Percentiles rank a stretch among this genome's conserved stretches.
Evolutionary conservation across 2,797 vertebrate genomes (phyloP).

Genomic region (Cossypha caffra): DNA sequence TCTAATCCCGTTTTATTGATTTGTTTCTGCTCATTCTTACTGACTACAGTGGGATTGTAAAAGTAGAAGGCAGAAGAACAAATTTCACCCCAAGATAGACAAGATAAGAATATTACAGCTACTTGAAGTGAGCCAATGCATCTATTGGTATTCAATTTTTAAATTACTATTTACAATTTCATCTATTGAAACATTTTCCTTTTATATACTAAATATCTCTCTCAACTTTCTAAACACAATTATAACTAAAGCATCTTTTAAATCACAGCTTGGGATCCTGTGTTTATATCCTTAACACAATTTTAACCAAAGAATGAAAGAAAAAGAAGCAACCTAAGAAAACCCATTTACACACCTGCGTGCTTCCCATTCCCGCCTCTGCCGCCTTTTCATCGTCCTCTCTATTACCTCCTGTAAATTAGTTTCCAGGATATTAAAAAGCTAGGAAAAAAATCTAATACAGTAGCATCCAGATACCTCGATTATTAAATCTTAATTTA

Average conservation of each 20-base stretch:
- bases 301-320: not conserved
- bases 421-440: constrained; percentile 4
- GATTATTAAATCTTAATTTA: not conserved
- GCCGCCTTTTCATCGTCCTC: constrained; percentile 86
- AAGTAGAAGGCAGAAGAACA: not conserved
- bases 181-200: not conserved
- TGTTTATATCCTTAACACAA: not conserved
- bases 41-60: not conserved
- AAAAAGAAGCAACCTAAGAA: not conserved
- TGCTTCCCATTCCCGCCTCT: constrained; percentile 90
- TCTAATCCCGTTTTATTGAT: not conserved
- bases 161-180: not conserved
- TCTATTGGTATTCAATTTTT: not conserved
- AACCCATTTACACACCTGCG: constrained; percentile 78
- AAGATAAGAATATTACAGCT: not conserved
- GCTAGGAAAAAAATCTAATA: not conserved
- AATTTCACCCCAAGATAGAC: not conserved
- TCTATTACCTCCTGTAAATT: constrained; percentile 84
- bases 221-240: not conserved
- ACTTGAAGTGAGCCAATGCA: not conserved
- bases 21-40: not conserved
- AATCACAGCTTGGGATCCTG: not conserved
- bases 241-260: not conserved
- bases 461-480: not conserved
- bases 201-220: not conserved